Evolutionary conservation across 37 sponge, comb jelly and placozoan species (phyloP), one percentile per base, ranked within the genome.

Genomic region (Diacarnus erythraeanus): DNA sequence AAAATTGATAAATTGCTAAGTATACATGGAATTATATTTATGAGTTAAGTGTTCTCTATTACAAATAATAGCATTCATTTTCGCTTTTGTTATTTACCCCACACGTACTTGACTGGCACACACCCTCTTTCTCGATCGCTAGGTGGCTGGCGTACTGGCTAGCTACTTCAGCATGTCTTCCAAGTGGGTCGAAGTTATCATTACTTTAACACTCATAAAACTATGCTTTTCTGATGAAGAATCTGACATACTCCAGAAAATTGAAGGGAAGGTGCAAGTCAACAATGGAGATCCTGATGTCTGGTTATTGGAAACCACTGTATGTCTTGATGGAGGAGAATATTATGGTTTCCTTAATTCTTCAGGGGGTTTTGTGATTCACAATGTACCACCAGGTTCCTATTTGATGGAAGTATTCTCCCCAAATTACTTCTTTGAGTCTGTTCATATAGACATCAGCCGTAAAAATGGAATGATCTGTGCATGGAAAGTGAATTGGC

Each of bases 391-490:
- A 1, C 81, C 98, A 37, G 98, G 98, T 36, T 82, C 96, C 23
- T 92, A 95, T 57, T 75, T 98, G 4, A 87, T 98, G 1, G 94
- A 98, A 56, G 96, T 98, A 3, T 18, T 76, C 2, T 79, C 90
- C 42, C 92, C 95, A 2, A 95, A 95, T 42, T 77, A 88, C 74
- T 82, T 84, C 26, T 95, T 98, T 57, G 87, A 92, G 20, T 87
- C 89, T 37, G 87, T 74, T 10, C 73, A 95, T 37, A 91, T 98
- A 31, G 98, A 98, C 64, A 93, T 98, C 38, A 97, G 94, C 76
- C 78, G 86, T 54, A 92, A 93, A 40, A 59, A 84, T 18, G 98
- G 95, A 5, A 90, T 83, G 30, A 93, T 98, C 23, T 56, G 94
- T 20, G 96, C 94, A 0, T 71, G 98, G 59, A 90, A 84, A 39